A percentile compares a stretch with the other conserved stretches of the same genome.
phyloP scores from a whole-genome alignment of 2,113 vertebrate species.

The Halcyon malimbica region DNA sequence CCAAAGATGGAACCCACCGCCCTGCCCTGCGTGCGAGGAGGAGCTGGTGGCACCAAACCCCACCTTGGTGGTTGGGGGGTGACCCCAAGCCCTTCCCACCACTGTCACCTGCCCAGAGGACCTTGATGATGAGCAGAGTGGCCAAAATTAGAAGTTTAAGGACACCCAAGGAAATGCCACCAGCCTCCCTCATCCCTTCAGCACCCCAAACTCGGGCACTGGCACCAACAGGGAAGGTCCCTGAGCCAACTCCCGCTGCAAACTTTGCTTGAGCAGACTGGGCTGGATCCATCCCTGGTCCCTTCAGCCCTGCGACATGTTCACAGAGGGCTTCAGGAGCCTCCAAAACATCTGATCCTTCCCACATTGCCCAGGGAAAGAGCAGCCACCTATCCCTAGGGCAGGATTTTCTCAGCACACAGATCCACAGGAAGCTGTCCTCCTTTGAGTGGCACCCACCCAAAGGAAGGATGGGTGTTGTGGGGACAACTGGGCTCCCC shows the following conservation, averaged over 20 bases:
- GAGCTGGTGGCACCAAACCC: rapidly evolving
- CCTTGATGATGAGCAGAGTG: rapidly evolving
- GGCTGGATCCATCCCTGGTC: not conserved
- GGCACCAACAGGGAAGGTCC: not conserved
- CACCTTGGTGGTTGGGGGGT: rapidly evolving
- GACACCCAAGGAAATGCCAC: rapidly evolving
- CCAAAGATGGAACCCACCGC: rapidly evolving
- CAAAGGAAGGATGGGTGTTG: not conserved
- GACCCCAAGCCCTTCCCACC: not conserved
- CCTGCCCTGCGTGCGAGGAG: not conserved
- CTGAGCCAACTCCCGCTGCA: rapidly evolving
- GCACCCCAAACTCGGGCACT: not conserved
- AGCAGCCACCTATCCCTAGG: not conserved
- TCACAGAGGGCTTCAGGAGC: not conserved
- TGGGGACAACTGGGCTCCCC: not conserved
- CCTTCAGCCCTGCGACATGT: not conserved
- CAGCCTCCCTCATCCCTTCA: rapidly evolving
- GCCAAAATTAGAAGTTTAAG: not conserved
- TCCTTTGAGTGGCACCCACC: not conserved
- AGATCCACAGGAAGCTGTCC: not conserved
- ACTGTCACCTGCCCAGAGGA: rapidly evolving
- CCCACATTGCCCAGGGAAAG: not conserved
- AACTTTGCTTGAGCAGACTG: not conserved
- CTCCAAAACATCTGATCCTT: rapidly evolving
- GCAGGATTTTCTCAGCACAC: not conserved